Evolutionary conservation across 2,113 vertebrate genomes (phyloP), one percentile per base, ranked within the genome.

Genomic region (Eulemur macaco): DNA sequence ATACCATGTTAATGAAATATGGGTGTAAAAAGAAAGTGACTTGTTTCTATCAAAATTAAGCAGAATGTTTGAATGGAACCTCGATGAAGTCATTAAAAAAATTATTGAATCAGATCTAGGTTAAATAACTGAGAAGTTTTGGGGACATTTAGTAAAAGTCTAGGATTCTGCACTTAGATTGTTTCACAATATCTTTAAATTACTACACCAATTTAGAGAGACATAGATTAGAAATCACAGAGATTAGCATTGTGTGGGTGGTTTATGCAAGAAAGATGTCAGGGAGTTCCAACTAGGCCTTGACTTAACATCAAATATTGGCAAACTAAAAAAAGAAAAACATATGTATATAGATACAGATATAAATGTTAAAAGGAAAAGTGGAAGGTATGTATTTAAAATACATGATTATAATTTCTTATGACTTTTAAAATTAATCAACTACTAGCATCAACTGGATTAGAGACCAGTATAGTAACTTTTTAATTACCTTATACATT

Each of bases 41-140:
- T 7, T 63, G 39, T 60, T 85, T 91, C 50, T 76, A 52, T 85
- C 27, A 77, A 97, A 96, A 63, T 77, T 63, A 85, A 89, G 42
- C n/a, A 86, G 21, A 96, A n/a, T 76, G 11, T 86, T 54, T 66
- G 47, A 96, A 82, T 63, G 54, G 58, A 82, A 82, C 34, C 78
- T 96, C 83, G 27, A 76, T 39, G 21, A 94, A 94, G 47, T 88
- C 34, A 81, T 80, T 58, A 58, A 83, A 80, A 81, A 73, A 17
- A 81, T n/a, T 56, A 58, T 2, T 37, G 17, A 90, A 64, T 76
- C 34, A 88, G 29, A 73, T 37, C 6, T 37, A 87, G n/a, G n/a
- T 92, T 87, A 85, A 34, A 76, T 77, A 85, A 95, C 10, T 54
- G 14, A 74, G 56, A 89, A 90, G 47, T 68, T 80, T 45, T 34